A percentile compares a stretch with the other conserved stretches of the same genome.
Conservation (phyloP, 2,797 vertebrate species). For the Botia almorhae region DNA sequence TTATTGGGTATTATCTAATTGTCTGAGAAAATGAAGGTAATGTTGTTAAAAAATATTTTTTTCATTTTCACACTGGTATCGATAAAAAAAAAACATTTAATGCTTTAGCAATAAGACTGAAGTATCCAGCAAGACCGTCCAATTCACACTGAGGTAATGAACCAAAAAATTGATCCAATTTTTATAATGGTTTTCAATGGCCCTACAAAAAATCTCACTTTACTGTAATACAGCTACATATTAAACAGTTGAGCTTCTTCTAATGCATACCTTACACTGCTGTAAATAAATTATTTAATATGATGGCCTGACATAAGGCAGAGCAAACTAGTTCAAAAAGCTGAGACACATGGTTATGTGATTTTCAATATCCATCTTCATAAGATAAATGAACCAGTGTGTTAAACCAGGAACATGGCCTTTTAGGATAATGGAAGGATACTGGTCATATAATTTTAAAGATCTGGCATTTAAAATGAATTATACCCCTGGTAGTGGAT, state of each 20-base stretch:
- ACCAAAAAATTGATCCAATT: slow-evolving; percentile 74
- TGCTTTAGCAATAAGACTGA: slow-evolving; percentile 13
- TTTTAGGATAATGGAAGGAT: slow-evolving; percentile 27
- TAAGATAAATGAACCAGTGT: slow-evolving; percentile 28
- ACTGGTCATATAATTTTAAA: slow-evolving; percentile 12
- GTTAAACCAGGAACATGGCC: slow-evolving; percentile 17
- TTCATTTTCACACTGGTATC: background rate
- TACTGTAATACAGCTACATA: slow-evolving; percentile 70
- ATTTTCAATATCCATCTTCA: slow-evolving; percentile 50
- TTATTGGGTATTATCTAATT: slow-evolving; percentile 2
- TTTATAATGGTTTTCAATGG: slow-evolving; percentile 72
- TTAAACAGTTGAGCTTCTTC: slow-evolving; percentile 60
- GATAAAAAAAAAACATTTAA: background rate
- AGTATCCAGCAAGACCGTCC: slow-evolving; percentile 52
- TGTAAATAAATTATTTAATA: slow-evolving; percentile 70
- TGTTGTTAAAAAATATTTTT: background rate
- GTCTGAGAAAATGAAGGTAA: background rate
- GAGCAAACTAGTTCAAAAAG: slow-evolving; percentile 64
- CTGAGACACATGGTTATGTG: slow-evolving; percentile 64
- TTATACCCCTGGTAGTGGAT: background rate
- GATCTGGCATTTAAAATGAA: slow-evolving; percentile 39
- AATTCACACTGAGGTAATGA: slow-evolving; percentile 72
- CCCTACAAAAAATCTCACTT: slow-evolving; percentile 66
- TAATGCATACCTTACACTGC: slow-evolving; percentile 25
- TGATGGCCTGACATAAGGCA: slow-evolving; percentile 59